Base-by-base conservation (phyloP, 2,797 vertebrate genomes). In the Lacerta bilineata region DNA sequence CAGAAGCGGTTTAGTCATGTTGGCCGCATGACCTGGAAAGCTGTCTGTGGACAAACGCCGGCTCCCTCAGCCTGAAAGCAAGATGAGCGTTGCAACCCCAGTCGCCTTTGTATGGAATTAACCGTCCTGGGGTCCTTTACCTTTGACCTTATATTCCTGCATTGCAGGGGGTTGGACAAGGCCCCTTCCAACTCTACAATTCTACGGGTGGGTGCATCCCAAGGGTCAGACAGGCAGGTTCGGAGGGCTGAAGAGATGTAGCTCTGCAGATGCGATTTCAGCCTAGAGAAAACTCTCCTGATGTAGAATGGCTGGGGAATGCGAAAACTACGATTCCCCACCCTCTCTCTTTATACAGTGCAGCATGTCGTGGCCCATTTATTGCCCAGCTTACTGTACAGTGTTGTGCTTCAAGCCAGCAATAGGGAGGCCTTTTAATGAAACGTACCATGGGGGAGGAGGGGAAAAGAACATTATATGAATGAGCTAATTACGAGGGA, bases 401-500 rank as follows among this genome's bases (percentile, higher is more conserved):
- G 18, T 69, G 64, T 80, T 82, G 27, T 33, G 41, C 36, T 25
- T 20, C 0, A 0, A 36, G 33, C 71, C 84, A 41, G 81, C 33
- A 81, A 79, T 4, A 55, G 13, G 50, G 90, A 23, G 3, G 1
- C 1, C 0, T 81, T 77, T 85, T 89, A 43, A 25, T 55, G 59
- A 87, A 59, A 29, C 64, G 8, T 83, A 1, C 6, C 43, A 18
- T 55, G 50, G 3, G 50, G 50, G 13, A 15, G 50, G 50, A 55
- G 50, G 64, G 64, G 5, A 74, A 83, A 83, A 91, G 61, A 75
- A 66, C 36, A 68, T 85, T 66, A 87, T 69, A 86, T 72, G 87
- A 89, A 85, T 88, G 68, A 27, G 87, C 89, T 90, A 89, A 86
- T 90, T 90, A 83, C 81, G 89, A 91, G 88, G 74, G 72, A 78